Evolutionary conservation across 2,888 invertebrate species (phyloP).

Genomic region (Campaea margaritaria): DNA sequence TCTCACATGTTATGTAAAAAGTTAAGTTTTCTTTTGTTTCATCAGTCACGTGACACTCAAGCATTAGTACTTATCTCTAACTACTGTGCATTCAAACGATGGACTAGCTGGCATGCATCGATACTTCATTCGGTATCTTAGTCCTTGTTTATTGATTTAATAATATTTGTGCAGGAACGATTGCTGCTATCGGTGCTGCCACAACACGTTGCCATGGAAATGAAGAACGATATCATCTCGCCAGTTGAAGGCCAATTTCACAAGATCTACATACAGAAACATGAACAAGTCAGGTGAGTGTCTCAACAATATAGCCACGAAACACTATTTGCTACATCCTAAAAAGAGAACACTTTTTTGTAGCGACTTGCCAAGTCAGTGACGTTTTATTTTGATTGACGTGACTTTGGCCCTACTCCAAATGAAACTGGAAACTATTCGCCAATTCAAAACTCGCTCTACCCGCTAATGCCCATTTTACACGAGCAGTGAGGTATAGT

Average conservation of each 20-base stretch:
- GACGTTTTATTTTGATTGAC: conserved; percentile 57
- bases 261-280: conserved; percentile 97
- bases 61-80: too few species aligned
- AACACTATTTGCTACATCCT: not conserved
- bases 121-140: not conserved
- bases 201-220: conserved; percentile 96
- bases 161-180: conserved; percentile 87
- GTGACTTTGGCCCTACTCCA: conserved; percentile 65
- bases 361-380: conserved; percentile 52
- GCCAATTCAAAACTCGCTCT: conserved; percentile 51
- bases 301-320: conserved; percentile 22
- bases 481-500: too few species aligned
- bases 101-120: too few species aligned
- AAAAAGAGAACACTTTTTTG: conserved; percentile 19
- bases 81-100: too few species aligned
- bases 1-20: too few species aligned
- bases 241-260: conserved; percentile 97
- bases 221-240: conserved; percentile 96
- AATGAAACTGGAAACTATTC: conserved; percentile 57
- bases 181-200: conserved; percentile 94
- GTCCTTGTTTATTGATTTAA: conserved; percentile 29
- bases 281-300: conserved; percentile 95
- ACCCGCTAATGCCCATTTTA: too few species aligned
- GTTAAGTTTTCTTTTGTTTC: too few species aligned
- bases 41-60: too few species aligned